These are phyloP conservation scores for Dasyurus viverrinus DNA, from an alignment of 2,113 vertebrate species.

Conservation along the genomic window DNA sequence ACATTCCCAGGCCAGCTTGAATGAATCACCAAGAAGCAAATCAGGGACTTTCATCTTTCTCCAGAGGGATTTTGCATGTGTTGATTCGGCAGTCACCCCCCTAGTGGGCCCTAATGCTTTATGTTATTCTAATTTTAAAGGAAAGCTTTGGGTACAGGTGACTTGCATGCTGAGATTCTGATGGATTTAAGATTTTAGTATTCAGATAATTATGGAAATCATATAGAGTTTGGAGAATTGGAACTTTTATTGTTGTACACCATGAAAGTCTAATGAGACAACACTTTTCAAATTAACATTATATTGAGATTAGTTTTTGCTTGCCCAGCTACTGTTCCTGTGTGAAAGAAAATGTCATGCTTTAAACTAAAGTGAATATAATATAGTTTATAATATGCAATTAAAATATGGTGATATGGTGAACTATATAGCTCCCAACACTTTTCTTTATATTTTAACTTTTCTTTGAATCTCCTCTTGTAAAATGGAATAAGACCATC, in stretches of 20 bases:
- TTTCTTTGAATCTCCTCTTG: neutral
- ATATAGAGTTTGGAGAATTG: slow-evolving; percentile 54
- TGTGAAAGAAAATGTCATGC: neutral
- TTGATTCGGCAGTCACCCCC: slow-evolving; percentile 57
- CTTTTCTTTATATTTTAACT: neutral
- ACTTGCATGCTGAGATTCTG: slow-evolving; percentile 69
- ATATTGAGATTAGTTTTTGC: neutral
- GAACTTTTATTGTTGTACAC: neutral
- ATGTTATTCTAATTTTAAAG: slow-evolving; percentile 70
- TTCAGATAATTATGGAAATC: slow-evolving; percentile 64
- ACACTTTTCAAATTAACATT: slow-evolving; percentile 1
- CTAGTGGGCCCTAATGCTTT: slow-evolving; percentile 34
- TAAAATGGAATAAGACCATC: neutral
- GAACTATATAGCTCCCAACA: neutral
- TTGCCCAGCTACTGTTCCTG: neutral
- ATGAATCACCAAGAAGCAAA: neutral
- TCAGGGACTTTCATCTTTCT: slow-evolving; percentile 56
- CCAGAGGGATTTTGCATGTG: slow-evolving; percentile 53
- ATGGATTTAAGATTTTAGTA: slow-evolving; percentile 71
- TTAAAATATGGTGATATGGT: neutral
- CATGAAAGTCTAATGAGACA: neutral
- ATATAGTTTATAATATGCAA: neutral
- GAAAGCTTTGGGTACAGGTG: slow-evolving; percentile 63
- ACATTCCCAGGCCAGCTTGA: neutral
- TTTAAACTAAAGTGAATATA: neutral